phyloP scores from a whole-genome alignment of 1,140 invertebrate genomes.

The Cepaea nemoralis region DNA sequence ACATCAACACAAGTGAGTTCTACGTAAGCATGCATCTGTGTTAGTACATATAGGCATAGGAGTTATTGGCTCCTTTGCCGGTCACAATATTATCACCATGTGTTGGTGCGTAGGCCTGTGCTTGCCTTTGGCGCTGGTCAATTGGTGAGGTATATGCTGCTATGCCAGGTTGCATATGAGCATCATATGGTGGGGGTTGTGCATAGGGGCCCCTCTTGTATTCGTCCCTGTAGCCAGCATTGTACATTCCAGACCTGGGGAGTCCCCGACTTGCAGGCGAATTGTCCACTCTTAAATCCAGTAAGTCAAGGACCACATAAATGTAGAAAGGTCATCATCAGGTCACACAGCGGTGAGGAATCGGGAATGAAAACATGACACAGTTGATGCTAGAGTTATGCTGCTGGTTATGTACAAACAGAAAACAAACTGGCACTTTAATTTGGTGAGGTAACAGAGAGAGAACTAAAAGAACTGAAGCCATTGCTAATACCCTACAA shows the following conservation, averaged over 20 bases:
- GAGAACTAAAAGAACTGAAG: not conserved
- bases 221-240: constrained; percentile 19
- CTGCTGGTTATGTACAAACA: not conserved
- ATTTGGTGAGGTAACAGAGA: not conserved
- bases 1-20: too few species aligned
- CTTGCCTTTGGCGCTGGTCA: constrained; percentile 18
- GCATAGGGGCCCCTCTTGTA: not conserved
- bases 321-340: not conserved
- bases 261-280: not conserved
- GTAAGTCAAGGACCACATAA: not conserved
- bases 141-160: constrained; percentile 4
- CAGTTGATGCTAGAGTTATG: not conserved
- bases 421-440: not conserved
- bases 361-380: not conserved
- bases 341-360: not conserved
- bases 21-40: constrained; percentile 5
- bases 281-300: not conserved
- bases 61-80: not conserved
- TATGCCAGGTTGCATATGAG: not conserved
- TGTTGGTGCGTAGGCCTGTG: not conserved
- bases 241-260: constrained; percentile 4
- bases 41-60: constrained; percentile 39
- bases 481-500: not conserved
- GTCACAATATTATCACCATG: not conserved
- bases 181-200: constrained; percentile 11